phyloP scores from a whole-genome alignment of 92 coral and sea anemone genomes.

The Bergia sp. region DNA sequence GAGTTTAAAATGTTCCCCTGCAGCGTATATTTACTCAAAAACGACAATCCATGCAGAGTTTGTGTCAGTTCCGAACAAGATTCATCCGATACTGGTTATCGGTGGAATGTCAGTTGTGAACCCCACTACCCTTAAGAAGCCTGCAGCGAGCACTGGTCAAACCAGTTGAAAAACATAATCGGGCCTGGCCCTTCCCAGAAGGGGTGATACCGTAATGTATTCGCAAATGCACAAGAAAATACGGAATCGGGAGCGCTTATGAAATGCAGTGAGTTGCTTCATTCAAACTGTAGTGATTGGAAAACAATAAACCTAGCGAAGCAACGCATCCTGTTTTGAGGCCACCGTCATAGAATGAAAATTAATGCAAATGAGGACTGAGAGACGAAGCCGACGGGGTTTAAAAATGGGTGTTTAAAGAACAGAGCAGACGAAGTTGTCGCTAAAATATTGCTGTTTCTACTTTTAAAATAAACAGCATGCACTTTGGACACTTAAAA shows the following conservation, averaged over 20 bases:
- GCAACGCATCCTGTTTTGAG: not conserved
- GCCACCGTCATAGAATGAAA: not conserved
- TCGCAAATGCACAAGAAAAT: not conserved
- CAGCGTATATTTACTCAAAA: not conserved
- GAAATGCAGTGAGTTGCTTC: not conserved
- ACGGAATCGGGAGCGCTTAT: not conserved
- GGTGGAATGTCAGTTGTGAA: not conserved
- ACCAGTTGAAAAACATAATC: not conserved
- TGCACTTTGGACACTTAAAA: not conserved
- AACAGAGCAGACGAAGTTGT: not conserved
- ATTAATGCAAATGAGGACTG: not conserved
- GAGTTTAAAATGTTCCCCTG: slow-evolving; percentile 53
- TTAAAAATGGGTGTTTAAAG: not conserved
- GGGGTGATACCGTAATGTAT: not conserved
- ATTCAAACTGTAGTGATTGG: not conserved
- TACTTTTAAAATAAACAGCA: not conserved
- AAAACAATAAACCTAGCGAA: not conserved
- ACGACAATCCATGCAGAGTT: not conserved
- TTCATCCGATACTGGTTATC: not conserved
- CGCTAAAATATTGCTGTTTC: not conserved
- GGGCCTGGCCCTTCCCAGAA: not conserved
- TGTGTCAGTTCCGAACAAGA: not conserved
- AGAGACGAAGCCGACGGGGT: not conserved
- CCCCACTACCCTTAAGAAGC: not conserved
- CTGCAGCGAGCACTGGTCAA: not conserved